phyloP scores from a whole-genome alignment of 2,113 vertebrate species.

The Nothoprocta pentlandii region DNA sequence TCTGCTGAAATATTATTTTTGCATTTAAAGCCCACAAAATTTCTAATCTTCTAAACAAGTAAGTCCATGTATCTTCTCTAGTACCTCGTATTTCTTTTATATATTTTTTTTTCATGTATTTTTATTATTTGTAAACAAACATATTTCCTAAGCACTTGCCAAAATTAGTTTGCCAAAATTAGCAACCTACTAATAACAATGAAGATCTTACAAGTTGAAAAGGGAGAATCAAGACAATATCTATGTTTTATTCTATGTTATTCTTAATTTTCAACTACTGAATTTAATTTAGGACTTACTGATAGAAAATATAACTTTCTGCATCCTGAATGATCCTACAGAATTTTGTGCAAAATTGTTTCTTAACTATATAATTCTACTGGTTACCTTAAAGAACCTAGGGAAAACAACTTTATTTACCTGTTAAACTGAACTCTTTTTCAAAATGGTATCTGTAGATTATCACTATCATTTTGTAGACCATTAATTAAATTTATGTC shows the following conservation, averaged over 20 bases:
- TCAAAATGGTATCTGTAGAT: neutral
- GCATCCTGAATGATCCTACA: neutral
- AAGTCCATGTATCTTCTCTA: neutral
- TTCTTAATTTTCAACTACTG: neutral
- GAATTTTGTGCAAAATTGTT: neutral
- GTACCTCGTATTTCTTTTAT: neutral
- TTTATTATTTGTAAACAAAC: neutral
- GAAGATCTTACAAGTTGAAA: neutral
- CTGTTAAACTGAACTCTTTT: neutral
- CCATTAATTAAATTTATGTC: neutral
- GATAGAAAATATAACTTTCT: neutral
- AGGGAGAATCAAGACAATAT: neutral
- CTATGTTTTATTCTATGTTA: neutral
- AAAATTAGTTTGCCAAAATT: neutral
- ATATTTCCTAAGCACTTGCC: rapidly evolving
- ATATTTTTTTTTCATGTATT: neutral
- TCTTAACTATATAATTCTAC: neutral
- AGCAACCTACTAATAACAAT: neutral
- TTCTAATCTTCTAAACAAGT: neutral
- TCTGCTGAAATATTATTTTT: neutral
- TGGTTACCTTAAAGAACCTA: neutral
- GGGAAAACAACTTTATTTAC: neutral
- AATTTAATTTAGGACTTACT: neutral
- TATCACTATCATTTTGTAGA: neutral
- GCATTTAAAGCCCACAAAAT: neutral